Percentiles rank a stretch among this genome's conserved stretches.
Evolutionary conservation across 2,113 vertebrate genomes (phyloP).

Genomic region (Limnothrissa miodon): DNA sequence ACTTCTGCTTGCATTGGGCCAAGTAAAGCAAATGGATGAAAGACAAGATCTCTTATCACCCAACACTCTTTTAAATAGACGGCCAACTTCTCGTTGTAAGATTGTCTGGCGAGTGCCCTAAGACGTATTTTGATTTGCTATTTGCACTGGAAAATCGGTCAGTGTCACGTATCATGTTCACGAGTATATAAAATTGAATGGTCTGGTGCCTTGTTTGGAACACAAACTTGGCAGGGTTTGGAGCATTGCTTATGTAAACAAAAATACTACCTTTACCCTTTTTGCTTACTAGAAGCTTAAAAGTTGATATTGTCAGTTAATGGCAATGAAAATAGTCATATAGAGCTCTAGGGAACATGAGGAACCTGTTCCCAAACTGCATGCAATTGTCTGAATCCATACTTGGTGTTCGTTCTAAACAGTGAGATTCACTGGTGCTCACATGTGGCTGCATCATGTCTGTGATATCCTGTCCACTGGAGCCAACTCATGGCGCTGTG

Average conservation of each 20-base stretch:
- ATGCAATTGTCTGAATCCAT: background rate
- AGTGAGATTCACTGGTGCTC: background rate
- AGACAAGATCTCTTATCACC: slow-evolving; percentile 12
- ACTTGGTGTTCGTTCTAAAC: background rate
- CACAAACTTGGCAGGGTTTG: background rate
- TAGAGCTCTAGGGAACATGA: background rate
- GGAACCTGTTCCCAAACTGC: background rate
- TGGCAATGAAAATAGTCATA: background rate
- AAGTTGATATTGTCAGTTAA: background rate
- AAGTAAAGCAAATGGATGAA: background rate
- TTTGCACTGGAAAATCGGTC: background rate
- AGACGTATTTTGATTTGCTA: background rate
- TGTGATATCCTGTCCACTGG: background rate
- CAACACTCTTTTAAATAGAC: background rate
- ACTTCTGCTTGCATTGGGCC: background rate
- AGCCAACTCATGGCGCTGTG: background rate
- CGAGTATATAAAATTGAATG: background rate
- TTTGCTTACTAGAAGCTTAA: background rate
- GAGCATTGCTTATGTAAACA: background rate
- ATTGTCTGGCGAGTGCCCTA: background rate
- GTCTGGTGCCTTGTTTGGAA: background rate
- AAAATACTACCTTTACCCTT: background rate
- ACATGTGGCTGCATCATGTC: slow-evolving; percentile 5
- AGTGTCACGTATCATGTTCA: background rate
- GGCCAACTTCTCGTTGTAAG: background rate